phyloP scores from a whole-genome alignment of 2,888 invertebrate genomes.

The Teinopalpus imperialis region DNA sequence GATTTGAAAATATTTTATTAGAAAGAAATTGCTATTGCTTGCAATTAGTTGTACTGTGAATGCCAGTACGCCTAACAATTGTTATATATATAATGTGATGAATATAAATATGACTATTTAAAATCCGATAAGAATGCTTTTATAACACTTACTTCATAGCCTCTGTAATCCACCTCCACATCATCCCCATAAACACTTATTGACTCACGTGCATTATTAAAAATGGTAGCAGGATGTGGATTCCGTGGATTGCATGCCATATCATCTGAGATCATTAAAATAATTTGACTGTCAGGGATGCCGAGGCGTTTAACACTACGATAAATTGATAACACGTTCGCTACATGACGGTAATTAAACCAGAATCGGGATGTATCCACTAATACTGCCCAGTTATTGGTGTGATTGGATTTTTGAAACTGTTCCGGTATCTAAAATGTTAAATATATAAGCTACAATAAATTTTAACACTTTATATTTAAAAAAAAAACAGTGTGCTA shows the following conservation, averaged over 20 bases:
- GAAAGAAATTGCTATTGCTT: no score
- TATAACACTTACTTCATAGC: conserved; percentile 90
- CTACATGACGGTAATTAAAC: conserved; percentile 99
- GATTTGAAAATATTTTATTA: no score
- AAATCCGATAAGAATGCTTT: no score
- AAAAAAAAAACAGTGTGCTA: no score
- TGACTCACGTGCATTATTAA: conserved; percentile 98
- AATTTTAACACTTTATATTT: no score
- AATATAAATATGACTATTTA: no score
- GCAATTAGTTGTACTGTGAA: no score
- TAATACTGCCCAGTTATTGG: conserved; percentile 99
- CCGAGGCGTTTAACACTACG: conserved; percentile 98
- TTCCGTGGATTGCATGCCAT: conserved; percentile 99
- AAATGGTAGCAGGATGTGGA: conserved; percentile 98
- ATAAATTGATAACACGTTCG: conserved; percentile 98
- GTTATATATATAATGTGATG: no score
- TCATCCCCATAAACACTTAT: conserved; percentile 99
- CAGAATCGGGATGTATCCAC: conserved; percentile 99
- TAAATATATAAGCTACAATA: background rate
- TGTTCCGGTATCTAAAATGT: conserved; percentile 71
- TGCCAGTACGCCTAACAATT: no score
- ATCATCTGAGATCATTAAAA: conserved; percentile 99
- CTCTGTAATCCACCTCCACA: conserved; percentile 99
- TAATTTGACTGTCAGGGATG: conserved; percentile 99
- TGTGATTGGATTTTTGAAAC: conserved; percentile 88